Conservation (phyloP, 2,797 vertebrate genomes). For the Syngnathus rostellatus region DNA sequence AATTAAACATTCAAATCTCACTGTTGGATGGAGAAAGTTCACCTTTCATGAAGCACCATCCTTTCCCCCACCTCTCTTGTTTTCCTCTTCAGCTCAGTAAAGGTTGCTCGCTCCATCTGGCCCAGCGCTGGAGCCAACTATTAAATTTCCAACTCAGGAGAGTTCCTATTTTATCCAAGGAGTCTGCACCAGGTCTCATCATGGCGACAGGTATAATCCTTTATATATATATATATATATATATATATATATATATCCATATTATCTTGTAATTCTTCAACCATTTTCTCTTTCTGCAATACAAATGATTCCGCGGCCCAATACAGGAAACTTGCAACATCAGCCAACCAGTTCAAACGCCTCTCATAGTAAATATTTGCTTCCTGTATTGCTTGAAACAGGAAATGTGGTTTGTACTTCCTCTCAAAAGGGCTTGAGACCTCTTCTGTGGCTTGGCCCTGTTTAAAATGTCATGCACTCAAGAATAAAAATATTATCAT, state of each 20-base stretch:
- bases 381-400: conserved; percentile 19
- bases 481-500: not conserved
- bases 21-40: not conserved
- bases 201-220: conserved; percentile 82
- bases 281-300: conserved; percentile 15
- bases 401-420: not conserved
- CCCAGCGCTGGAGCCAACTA: conserved; percentile 91
- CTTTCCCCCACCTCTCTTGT: not conserved
- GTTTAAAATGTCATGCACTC: not conserved
- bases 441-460: not conserved
- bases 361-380: not conserved
- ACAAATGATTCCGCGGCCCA: not conserved
- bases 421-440: not conserved
- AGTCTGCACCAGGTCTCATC: conserved; percentile 90
- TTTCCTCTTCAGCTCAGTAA: conserved; percentile 69
- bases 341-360: not conserved
- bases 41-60: not conserved
- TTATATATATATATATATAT: too few relatives aligned
- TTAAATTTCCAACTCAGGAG: conserved; percentile 89
- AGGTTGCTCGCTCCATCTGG: conserved; percentile 93
- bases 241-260: too few relatives aligned
- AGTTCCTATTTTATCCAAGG: conserved; percentile 93
- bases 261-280: not conserved
- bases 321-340: conserved; percentile 6
- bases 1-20: too few relatives aligned